Percentiles rank a stretch among this genome's conserved stretches.
Evolutionary conservation across 2,888 invertebrate species (phyloP).

Genomic region (Drosophila recens): DNA sequence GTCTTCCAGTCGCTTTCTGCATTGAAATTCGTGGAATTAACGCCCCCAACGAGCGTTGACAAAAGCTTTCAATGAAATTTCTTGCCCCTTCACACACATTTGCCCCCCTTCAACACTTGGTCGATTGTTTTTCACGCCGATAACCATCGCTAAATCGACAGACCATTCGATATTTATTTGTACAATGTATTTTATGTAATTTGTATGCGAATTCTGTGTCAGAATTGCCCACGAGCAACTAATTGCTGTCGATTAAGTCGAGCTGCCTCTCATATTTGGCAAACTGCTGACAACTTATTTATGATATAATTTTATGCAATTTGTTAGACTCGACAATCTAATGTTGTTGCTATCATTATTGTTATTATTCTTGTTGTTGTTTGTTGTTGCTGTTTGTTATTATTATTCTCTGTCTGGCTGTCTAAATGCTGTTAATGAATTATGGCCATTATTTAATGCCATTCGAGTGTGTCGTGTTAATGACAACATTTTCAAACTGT

Average conservation of each 20-base stretch:
- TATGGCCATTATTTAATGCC: conserved; percentile 45
- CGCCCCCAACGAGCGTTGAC: conserved; percentile 68
- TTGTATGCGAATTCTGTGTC: conserved; percentile 48
- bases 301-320: conserved; percentile 63
- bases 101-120: not conserved
- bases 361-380: conserved; percentile 3
- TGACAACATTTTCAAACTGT: conserved; percentile 32
- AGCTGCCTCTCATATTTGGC: conserved; percentile 55
- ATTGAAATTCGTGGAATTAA: conserved; percentile 52
- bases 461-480: conserved; percentile 24
- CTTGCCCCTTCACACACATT: not conserved
- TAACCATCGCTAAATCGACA: conserved; percentile 51
- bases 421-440: conserved; percentile 66
- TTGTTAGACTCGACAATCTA: conserved; percentile 45
- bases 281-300: conserved; percentile 83
- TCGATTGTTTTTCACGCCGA: conserved; percentile 57
- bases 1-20: conserved; percentile 55
- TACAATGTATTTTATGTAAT: conserved; percentile 40
- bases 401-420: conserved; percentile 31
- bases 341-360: not conserved
- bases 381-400: conserved; percentile 3
- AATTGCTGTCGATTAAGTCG: conserved; percentile 73
- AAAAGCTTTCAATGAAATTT: conserved; percentile 72
- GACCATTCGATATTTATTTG: conserved; percentile 32
- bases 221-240: conserved; percentile 70